Conservation (phyloP, 2,888 invertebrate species). For the Nemapogon koenigi region DNA sequence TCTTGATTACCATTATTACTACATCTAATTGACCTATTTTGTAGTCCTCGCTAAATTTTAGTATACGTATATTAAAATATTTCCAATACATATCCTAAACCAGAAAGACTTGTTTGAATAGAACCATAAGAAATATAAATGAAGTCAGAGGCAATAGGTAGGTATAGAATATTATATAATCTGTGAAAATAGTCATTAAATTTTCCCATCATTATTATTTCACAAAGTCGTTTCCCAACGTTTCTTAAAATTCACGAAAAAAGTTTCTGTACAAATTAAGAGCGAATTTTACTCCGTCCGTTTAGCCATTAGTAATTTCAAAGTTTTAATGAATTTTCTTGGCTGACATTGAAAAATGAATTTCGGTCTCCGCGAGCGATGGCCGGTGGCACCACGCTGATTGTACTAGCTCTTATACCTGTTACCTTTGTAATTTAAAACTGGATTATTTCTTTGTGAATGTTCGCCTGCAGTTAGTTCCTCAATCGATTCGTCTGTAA, state of each 20-base stretch:
- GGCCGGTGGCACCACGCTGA: too few species aligned
- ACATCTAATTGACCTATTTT: too few species aligned
- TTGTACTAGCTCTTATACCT: too few species aligned
- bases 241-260: conserved; percentile 54
- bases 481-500: too few species aligned
- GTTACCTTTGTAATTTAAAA: too few species aligned
- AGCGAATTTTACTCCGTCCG: conserved; percentile 61
- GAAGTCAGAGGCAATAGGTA: neutral
- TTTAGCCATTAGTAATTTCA: conserved; percentile 63
- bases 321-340: conserved; percentile 65
- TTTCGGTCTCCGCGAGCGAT: conserved; percentile 39
- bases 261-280: conserved; percentile 62
- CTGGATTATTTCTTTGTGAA: too few species aligned
- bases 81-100: neutral
- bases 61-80: neutral
- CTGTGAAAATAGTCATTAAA: conserved; percentile 41
- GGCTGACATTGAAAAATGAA: conserved; percentile 63
- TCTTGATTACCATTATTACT: too few species aligned
- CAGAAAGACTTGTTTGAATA: too few species aligned
- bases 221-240: conserved; percentile 51
- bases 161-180: neutral
- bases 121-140: too few species aligned
- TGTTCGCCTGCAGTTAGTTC: too few species aligned
- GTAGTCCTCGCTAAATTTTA: neutral
- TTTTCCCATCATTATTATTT: conserved; percentile 51